These are phyloP conservation scores for Perdita meconis DNA, from an alignment of 2,888 invertebrate species.

Conservation along the genomic window DNA sequence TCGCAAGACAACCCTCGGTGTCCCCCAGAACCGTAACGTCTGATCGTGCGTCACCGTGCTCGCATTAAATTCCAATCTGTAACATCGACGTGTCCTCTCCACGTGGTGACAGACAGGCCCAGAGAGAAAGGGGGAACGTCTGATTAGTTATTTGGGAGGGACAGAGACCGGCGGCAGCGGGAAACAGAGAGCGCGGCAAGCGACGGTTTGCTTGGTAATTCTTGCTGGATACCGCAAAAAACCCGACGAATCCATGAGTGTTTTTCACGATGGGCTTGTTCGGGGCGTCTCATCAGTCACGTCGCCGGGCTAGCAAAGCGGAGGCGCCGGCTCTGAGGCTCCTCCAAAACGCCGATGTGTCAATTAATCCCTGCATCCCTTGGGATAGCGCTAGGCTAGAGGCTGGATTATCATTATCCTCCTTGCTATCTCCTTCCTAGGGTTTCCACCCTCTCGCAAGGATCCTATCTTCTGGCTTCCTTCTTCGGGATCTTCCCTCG, in stretches of 20 bases:
- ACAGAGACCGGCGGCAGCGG: neutral
- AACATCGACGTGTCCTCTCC: slow-evolving; percentile 76
- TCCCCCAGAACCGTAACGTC: slow-evolving; percentile 53
- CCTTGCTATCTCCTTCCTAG: slow-evolving; percentile 52
- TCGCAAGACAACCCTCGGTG: slow-evolving; percentile 27
- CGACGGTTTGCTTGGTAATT: slow-evolving; percentile 72
- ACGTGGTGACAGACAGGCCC: slow-evolving; percentile 45
- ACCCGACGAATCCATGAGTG: slow-evolving; percentile 75
- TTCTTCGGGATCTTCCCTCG: neutral
- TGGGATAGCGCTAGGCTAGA: slow-evolving; percentile 71
- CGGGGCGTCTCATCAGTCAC: slow-evolving; percentile 83
- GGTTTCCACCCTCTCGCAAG: slow-evolving; percentile 32
- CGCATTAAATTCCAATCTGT: slow-evolving; percentile 84
- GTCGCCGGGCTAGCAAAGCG: slow-evolving; percentile 80
- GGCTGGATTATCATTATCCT: slow-evolving; percentile 71
- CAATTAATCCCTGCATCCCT: slow-evolving; percentile 83
- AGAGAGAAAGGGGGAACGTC: slow-evolving; percentile 52
- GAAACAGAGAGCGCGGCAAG: neutral
- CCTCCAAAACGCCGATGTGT: slow-evolving; percentile 82
- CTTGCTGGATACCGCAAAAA: slow-evolving; percentile 72
- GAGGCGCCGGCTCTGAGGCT: slow-evolving; percentile 67
- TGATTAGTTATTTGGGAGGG: slow-evolving; percentile 79
- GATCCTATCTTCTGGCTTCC: slow-evolving; percentile 19
- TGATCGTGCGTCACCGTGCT: slow-evolving; percentile 71
- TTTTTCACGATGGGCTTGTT: slow-evolving; percentile 80